A percentile compares a stretch with the other conserved stretches of the same genome.
Conservation (phyloP, 2,888 invertebrate species). For the Nemoura dubitans region DNA sequence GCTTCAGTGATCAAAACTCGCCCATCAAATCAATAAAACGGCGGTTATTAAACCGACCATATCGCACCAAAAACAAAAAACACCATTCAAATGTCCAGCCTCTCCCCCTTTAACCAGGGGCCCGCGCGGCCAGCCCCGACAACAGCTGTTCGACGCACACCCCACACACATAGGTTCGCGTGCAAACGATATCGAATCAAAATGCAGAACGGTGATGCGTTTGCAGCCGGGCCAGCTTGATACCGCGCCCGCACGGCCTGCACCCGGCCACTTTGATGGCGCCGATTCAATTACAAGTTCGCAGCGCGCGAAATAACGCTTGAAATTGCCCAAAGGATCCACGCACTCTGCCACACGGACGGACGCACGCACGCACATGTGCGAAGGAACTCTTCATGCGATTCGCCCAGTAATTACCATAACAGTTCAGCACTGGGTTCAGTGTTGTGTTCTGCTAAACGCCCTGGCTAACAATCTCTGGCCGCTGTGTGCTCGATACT, state of each 20-base stretch:
- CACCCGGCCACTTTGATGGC: background rate
- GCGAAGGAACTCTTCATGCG: background rate
- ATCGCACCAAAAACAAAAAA: too few relatives aligned
- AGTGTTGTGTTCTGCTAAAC: too few relatives aligned
- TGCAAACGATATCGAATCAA: background rate
- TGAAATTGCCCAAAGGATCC: background rate
- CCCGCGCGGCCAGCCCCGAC: background rate
- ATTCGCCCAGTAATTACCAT: background rate
- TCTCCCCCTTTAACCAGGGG: too few relatives aligned
- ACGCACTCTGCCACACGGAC: too few relatives aligned
- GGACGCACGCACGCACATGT: background rate
- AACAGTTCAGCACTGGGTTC: too few relatives aligned
- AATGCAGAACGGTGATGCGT: conserved; percentile 4
- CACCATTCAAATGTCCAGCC: too few relatives aligned
- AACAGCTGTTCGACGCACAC: background rate
- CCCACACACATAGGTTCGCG: background rate
- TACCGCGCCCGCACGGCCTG: background rate
- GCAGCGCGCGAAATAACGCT: conserved; percentile 12
- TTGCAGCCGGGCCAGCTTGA: background rate
- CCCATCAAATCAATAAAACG: too few relatives aligned
- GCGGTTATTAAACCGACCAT: too few relatives aligned
- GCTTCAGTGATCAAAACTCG: too few relatives aligned
- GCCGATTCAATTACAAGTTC: background rate
- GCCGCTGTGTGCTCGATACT: too few relatives aligned
- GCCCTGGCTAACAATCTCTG: too few relatives aligned